Conservation (phyloP, 2,797 vertebrate genomes). For the Peromyscus eremicus region DNA sequence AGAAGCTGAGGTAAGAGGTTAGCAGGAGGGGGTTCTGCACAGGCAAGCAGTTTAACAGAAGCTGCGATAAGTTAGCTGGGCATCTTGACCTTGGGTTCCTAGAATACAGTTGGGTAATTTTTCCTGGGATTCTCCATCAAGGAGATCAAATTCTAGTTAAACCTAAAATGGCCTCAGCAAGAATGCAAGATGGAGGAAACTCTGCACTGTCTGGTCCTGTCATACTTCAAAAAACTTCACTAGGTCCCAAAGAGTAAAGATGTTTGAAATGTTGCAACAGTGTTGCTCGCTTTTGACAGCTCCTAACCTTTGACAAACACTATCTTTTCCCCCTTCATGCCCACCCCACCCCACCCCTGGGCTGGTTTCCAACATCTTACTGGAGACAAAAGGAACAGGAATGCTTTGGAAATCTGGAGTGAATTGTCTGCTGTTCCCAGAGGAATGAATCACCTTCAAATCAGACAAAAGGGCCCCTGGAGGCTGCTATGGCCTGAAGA, state of each 20-base stretch:
- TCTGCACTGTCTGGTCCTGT: neutral
- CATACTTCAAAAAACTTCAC: neutral
- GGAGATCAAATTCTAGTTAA: neutral
- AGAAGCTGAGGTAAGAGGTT: neutral
- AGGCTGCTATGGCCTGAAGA: neutral
- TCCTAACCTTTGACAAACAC: neutral
- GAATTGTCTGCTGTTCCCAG: neutral
- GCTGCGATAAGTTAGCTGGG: neutral
- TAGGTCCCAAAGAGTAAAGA: conserved; percentile 29
- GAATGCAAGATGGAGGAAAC: neutral
- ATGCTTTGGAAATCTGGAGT: neutral
- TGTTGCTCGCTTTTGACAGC: neutral
- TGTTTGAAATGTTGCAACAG: neutral
- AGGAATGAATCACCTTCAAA: conserved; percentile 9
- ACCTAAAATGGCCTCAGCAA: neutral
- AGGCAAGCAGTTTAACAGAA: neutral
- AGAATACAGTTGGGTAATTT: neutral
- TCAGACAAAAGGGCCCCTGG: neutral
- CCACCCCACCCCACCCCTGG: neutral
- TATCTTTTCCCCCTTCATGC: neutral
- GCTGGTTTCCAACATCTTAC: neutral
- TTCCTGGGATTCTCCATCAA: neutral
- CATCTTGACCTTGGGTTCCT: neutral
- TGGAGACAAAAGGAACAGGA: neutral
- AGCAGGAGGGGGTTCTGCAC: neutral